Conservation (phyloP, 2,888 invertebrate species). For the Pegoplata infirma region DNA sequence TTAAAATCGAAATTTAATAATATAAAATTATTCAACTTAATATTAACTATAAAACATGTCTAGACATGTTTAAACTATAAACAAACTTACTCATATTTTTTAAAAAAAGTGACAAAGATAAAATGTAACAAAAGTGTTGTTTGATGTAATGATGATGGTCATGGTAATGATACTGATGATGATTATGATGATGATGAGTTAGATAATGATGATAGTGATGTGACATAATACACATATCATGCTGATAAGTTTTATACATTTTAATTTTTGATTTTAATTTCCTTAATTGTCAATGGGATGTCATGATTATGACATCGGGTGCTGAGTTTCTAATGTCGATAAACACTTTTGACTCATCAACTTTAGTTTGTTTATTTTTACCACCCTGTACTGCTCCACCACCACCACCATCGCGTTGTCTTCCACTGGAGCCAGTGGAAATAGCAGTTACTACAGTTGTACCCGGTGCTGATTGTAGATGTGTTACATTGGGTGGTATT, state of each 20-base stretch:
- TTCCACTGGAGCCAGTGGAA: slow-evolving; percentile 52
- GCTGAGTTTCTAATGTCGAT: slow-evolving; percentile 93
- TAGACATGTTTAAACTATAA: slow-evolving; percentile 25
- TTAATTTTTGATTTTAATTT: slow-evolving; percentile 63
- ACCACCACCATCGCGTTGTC: slow-evolving; percentile 38
- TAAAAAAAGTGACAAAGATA: slow-evolving; percentile 11
- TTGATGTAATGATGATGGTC: too few relatives aligned
- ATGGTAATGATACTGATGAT: neutral
- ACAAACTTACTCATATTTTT: slow-evolving; percentile 42
- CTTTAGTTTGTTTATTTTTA: slow-evolving; percentile 66
- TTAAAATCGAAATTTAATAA: slow-evolving; percentile 15
- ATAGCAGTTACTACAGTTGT: slow-evolving; percentile 60
- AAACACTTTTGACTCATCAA: slow-evolving; percentile 81
- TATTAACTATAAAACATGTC: slow-evolving; percentile 8
- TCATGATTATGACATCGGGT: slow-evolving; percentile 91
- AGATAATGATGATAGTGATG: slow-evolving; percentile 13
- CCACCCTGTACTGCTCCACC: slow-evolving; percentile 23
- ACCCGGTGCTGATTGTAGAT: slow-evolving; percentile 50
- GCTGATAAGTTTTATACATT: slow-evolving; percentile 46
- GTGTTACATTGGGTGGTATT: slow-evolving; percentile 64
- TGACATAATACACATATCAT: slow-evolving; percentile 2
- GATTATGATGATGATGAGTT: neutral
- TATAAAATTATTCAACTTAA: slow-evolving; percentile 20
- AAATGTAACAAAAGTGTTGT: too few relatives aligned
- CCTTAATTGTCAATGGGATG: slow-evolving; percentile 84